phyloP scores from a whole-genome alignment of 2,113 vertebrate genomes.

The Saimiri boliviensis region DNA sequence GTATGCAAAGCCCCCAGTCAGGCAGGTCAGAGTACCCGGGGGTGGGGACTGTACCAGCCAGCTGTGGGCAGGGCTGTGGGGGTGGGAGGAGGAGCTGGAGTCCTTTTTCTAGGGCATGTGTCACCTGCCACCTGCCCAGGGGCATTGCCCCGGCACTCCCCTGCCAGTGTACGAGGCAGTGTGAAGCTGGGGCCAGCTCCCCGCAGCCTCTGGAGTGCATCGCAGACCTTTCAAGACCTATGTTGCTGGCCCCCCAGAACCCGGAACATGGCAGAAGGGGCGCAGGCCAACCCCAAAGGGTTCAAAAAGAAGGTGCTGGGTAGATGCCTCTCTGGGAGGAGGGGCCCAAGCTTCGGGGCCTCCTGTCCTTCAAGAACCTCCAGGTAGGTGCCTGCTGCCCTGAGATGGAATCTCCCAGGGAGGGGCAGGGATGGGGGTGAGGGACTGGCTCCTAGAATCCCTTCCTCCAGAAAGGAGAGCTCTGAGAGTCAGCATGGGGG shows the following conservation, averaged over 20 bases:
- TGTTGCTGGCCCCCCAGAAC: conserved; percentile 54
- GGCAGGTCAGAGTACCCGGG: background rate
- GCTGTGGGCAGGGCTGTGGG: conserved; percentile 58
- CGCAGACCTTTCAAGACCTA: background rate
- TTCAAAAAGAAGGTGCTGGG: conserved; percentile 74
- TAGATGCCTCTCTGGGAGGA: conserved; percentile 56
- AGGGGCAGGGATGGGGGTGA: background rate
- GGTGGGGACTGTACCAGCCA: background rate
- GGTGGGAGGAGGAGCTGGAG: conserved; percentile 68
- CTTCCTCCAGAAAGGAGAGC: background rate
- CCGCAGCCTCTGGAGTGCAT: background rate
- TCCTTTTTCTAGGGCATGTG: conserved; percentile 70
- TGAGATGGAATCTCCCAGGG: background rate
- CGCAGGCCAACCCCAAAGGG: conserved; percentile 67
- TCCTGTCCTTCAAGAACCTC: background rate
- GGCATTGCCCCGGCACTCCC: conserved; percentile 67
- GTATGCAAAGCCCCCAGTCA: no score
- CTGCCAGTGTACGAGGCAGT: conserved; percentile 18
- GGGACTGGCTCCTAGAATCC: background rate
- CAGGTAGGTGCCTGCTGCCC: conserved; percentile 60
- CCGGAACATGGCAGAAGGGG: conserved; percentile 67
- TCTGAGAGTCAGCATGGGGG: background rate
- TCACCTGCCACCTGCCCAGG: conserved; percentile 69
- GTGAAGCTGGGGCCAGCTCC: conserved; percentile 71
- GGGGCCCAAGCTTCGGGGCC: background rate